phyloP scores from a whole-genome alignment of 1,140 invertebrate genomes.

The Achroia grisella region DNA sequence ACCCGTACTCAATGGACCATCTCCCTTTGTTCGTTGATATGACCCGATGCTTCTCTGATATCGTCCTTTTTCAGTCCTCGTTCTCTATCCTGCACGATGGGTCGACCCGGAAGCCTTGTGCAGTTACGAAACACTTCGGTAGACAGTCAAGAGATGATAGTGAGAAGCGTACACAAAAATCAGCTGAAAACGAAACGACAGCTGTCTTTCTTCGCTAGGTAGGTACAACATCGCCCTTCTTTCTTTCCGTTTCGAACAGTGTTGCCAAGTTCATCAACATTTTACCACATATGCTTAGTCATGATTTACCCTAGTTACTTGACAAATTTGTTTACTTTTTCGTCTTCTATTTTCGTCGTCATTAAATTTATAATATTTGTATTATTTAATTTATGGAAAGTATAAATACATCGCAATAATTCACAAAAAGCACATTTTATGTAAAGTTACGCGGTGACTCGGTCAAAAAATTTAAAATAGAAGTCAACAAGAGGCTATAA shows the following conservation, averaged over 20 bases:
- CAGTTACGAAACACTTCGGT: conserved; percentile 13
- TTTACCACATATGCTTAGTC: too few species aligned
- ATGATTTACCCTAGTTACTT: too few species aligned
- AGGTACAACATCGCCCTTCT: conserved; percentile 62
- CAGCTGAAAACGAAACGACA: conserved; percentile 72
- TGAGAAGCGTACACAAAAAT: conserved; percentile 68
- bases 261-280: too few species aligned
- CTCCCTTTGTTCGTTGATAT: conserved; percentile 59
- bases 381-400: too few species aligned
- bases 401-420: too few species aligned
- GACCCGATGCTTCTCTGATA: conserved; percentile 36
- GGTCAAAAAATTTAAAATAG: too few species aligned
- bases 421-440: too few species aligned
- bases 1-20: conserved; percentile 61
- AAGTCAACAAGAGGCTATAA: too few species aligned
- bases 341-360: too few species aligned
- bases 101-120: conserved; percentile 2
- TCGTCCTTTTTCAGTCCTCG: conserved; percentile 20
- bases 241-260: conserved; percentile 42
- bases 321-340: too few species aligned
- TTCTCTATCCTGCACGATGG: background rate
- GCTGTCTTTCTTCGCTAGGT: conserved; percentile 64
- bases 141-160: conserved; percentile 4
- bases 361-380: too few species aligned
- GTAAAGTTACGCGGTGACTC: too few species aligned